Evolutionary conservation across 30 jellyfish, hydroid and myxozoan species (phyloP).

Genomic region (Aurelia sp.): DNA sequence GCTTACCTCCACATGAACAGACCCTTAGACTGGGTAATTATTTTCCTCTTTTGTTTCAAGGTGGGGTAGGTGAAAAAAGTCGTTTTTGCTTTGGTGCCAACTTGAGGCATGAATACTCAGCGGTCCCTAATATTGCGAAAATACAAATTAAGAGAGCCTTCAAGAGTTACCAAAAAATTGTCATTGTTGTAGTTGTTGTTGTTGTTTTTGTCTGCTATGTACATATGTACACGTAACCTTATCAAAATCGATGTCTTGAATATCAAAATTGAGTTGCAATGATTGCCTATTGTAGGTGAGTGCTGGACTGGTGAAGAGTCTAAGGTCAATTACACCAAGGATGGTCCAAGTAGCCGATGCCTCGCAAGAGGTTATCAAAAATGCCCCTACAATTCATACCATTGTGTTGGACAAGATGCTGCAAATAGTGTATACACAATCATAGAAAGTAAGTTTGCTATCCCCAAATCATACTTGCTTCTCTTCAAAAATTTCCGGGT

Average conservation of each 20-base stretch:
- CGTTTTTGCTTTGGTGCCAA: no score
- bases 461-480: no score
- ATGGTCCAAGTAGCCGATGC: slow-evolving; percentile 47
- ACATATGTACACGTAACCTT: no score
- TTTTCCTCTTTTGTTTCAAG: no score
- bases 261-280: not conserved
- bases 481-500: no score
- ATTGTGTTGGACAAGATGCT: slow-evolving; percentile 78
- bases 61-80: no score
- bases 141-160: not conserved
- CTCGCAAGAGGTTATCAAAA: slow-evolving; percentile 42
- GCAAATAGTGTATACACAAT: slow-evolving; percentile 60
- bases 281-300: slow-evolving; percentile 36
- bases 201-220: no score
- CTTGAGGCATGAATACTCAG: no score
- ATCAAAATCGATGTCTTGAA: not conserved
- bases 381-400: slow-evolving; percentile 74
- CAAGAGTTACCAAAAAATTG: not conserved
- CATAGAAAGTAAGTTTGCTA: no score
- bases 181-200: no score
- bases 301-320: slow-evolving; percentile 77
- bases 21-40: no score
- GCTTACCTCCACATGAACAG: no score
- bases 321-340: slow-evolving; percentile 20
- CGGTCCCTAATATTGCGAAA: not conserved